Percentiles rank a stretch among this genome's conserved stretches.
Conservation (phyloP, 2,797 vertebrate genomes). For the Sebastes iracundus region DNA sequence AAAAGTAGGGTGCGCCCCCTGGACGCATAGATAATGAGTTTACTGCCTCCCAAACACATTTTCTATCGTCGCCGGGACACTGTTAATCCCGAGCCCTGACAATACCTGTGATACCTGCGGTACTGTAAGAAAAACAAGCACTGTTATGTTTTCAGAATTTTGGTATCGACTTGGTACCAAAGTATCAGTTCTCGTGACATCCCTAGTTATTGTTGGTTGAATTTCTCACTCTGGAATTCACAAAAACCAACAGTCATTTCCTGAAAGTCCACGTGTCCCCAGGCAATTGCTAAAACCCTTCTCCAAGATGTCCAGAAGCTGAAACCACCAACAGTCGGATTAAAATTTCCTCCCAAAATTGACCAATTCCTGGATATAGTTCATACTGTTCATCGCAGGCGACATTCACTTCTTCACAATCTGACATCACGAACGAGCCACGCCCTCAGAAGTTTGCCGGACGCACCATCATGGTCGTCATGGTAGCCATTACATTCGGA, state of each 20-base stretch:
- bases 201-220: neutral
- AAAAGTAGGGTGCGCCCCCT: no score
- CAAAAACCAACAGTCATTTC: constrained; percentile 7
- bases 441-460: constrained; percentile 78
- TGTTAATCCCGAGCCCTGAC: no score
- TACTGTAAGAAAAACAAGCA: accelerated
- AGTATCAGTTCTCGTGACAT: no score
- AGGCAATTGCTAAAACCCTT: neutral
- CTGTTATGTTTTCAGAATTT: no score
- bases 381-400: constrained; percentile 11
- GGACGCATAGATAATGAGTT: accelerated
- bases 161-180: no score
- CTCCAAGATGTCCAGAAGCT: constrained; percentile 20
- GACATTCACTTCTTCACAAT: neutral
- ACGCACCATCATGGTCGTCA: constrained; percentile 87
- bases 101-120: no score
- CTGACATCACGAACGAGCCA: neutral
- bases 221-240: constrained; percentile 7
- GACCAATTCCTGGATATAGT: constrained; percentile 5
- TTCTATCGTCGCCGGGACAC: no score
- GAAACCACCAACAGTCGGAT: neutral
- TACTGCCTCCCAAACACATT: no score
- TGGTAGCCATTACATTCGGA: constrained; percentile 80
- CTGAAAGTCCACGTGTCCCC: neutral
- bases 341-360: neutral